Conservation (phyloP, 2,888 invertebrate species). For the Julus scandinavius region DNA sequence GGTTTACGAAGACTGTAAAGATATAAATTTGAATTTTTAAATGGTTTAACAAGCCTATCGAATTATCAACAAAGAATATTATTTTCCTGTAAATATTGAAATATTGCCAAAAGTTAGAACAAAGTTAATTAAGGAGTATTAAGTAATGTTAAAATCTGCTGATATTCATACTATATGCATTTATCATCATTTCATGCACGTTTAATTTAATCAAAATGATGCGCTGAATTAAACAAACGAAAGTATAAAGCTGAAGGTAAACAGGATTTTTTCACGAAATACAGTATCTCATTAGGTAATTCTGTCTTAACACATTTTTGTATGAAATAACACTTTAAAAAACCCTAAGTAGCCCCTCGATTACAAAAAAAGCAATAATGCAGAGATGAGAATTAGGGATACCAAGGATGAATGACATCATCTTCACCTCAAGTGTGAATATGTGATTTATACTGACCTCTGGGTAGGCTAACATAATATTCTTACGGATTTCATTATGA, state of each 20-base stretch:
- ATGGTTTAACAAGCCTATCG: no score
- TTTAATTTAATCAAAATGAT: no score
- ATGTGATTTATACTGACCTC: conserved; percentile 27
- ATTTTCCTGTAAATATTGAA: no score
- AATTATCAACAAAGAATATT: no score
- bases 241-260: neutral
- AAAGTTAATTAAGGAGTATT: no score
- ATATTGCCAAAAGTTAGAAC: no score
- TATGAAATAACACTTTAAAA: neutral
- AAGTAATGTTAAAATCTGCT: no score
- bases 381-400: neutral
- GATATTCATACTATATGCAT: no score
- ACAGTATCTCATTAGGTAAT: neutral
- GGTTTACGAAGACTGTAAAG: conserved; percentile 57
- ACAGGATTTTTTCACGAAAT: neutral
- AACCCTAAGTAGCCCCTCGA: neutral
- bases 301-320: neutral
- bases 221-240: no score
- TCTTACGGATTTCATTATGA: neutral
- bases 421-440: neutral
- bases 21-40: neutral
- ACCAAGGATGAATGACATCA: conserved; percentile 38
- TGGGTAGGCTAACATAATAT: neutral
- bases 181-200: no score
- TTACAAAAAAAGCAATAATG: neutral